Conservation (phyloP, 2,797 vertebrate species). For the Spinibarbus caldwelli region DNA sequence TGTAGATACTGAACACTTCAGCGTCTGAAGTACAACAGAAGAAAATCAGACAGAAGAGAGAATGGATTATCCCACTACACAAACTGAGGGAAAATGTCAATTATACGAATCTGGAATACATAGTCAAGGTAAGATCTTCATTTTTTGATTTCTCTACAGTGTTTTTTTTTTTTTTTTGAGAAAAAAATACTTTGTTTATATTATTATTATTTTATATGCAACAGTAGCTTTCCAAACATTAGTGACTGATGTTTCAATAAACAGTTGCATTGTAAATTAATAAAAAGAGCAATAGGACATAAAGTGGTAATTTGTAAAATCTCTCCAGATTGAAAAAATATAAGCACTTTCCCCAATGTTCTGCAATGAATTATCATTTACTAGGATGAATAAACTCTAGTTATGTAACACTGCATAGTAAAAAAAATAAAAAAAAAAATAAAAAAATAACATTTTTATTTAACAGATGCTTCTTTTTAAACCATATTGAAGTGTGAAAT, state of each 20-base stretch:
- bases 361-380: too few relatives aligned
- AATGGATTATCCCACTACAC: slow-evolving; percentile 86
- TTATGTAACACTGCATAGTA: neutral
- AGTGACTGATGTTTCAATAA: neutral
- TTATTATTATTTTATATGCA: neutral
- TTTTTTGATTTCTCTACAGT: neutral
- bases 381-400: neutral
- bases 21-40: slow-evolving; percentile 48
- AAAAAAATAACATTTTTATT: too few relatives aligned
- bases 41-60: slow-evolving; percentile 80
- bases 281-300: neutral
- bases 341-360: too few relatives aligned
- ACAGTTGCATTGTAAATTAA: too few relatives aligned
- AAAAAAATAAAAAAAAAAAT: neutral
- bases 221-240: neutral
- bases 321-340: too few relatives aligned
- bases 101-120: slow-evolving; percentile 76
- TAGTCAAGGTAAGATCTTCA: slow-evolving; percentile 84
- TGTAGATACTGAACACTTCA: slow-evolving; percentile 63
- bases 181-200: too few relatives aligned
- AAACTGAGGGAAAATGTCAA: slow-evolving; percentile 83
- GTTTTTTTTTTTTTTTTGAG: too few relatives aligned
- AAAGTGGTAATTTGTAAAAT: neutral
- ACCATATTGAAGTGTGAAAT: neutral
- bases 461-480: neutral